Percentiles rank a stretch among this genome's conserved stretches.
phyloP scores from a whole-genome alignment of 2,113 vertebrate species.

The Cheirogaleus medius region DNA sequence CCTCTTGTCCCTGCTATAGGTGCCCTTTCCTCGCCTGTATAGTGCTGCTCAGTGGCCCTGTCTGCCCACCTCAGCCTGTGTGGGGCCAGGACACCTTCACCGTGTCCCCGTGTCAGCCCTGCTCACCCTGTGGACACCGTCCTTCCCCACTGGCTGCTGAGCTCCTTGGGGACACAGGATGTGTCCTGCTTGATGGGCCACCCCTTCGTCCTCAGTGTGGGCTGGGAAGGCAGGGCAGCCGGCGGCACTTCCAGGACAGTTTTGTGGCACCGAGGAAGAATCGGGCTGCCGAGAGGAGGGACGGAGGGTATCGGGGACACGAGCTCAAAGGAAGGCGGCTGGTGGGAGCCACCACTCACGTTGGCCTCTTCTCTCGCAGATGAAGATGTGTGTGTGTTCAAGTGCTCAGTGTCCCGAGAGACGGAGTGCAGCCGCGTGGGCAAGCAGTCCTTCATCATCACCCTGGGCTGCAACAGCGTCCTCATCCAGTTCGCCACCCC shows the following conservation, averaged over 20 bases:
- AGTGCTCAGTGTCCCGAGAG: constrained; percentile 92
- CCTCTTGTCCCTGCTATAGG: neutral
- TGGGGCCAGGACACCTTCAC: neutral
- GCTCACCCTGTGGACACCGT: neutral
- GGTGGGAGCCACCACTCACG: accelerated
- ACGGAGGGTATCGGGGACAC: neutral
- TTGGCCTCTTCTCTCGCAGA: constrained; percentile 73
- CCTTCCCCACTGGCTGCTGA: neutral
- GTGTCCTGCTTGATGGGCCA: accelerated
- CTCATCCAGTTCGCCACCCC: constrained; percentile 95
- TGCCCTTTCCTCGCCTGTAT: neutral
- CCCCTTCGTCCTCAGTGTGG: neutral
- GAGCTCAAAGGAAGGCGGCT: neutral
- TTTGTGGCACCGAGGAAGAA: neutral
- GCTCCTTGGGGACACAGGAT: neutral
- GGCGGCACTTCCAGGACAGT: neutral
- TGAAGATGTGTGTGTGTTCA: constrained; percentile 94
- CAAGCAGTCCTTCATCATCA: constrained; percentile 98
- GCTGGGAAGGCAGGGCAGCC: neutral
- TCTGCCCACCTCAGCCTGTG: neutral
- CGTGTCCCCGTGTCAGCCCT: neutral
- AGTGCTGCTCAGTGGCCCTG: neutral
- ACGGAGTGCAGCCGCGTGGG: constrained; percentile 97
- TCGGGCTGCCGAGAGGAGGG: neutral
- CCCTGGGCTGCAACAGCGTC: constrained; percentile 95